Evolutionary conservation across 2,888 invertebrate species (phyloP).

Genomic region (Dromius quadrimaculatus): DNA sequence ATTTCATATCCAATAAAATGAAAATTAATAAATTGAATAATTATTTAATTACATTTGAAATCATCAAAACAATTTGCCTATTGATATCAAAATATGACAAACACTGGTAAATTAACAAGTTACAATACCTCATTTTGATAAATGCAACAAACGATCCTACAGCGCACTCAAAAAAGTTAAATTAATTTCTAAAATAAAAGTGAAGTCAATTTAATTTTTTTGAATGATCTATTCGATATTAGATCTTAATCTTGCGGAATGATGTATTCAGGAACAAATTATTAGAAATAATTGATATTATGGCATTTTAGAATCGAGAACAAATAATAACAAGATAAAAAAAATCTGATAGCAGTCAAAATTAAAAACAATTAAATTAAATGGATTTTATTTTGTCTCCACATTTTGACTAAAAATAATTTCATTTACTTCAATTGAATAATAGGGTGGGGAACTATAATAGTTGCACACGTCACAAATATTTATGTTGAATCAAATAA

Average conservation of each 20-base stretch:
- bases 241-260: no score
- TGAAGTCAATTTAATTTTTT: no score
- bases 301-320: background rate
- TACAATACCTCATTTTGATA: slow-evolving; percentile 35
- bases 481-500: slow-evolving; percentile 35
- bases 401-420: slow-evolving; percentile 20
- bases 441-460: background rate
- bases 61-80: slow-evolving; percentile 35
- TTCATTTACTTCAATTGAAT: background rate
- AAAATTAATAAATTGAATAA: slow-evolving; percentile 37
- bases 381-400: slow-evolving; percentile 4
- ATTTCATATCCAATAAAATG: slow-evolving; percentile 35
- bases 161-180: no score
- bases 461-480: slow-evolving; percentile 28
- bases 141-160: slow-evolving; percentile 32
- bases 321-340: background rate
- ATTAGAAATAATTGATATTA: background rate
- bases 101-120: slow-evolving; percentile 25
- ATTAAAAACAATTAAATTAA: background rate
- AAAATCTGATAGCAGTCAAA: background rate
- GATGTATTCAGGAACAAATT: slow-evolving; percentile 28
- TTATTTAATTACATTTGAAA: slow-evolving; percentile 35
- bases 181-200: no score
- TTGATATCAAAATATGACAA: slow-evolving; percentile 36
- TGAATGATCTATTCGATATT: no score